Evolutionary conservation across 92 coral and sea anemone species (phyloP).

Genomic region (Siderastrea radians): DNA sequence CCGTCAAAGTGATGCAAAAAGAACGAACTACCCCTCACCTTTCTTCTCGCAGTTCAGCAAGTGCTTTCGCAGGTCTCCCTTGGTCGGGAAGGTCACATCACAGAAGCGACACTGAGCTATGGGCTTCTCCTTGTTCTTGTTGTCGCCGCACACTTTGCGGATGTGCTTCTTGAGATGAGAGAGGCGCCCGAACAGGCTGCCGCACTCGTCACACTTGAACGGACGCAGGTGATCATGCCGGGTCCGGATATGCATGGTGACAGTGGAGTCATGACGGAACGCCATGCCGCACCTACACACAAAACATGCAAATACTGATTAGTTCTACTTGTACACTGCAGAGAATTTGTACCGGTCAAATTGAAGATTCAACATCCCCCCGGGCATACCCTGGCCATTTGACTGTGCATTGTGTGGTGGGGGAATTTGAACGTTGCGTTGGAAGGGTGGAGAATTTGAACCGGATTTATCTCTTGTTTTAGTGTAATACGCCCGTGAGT

Average conservation of each 20-base stretch:
- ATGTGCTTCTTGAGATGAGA: slow-evolving; percentile 98
- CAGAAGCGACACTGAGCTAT: slow-evolving; percentile 99
- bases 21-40: slow-evolving; percentile 26
- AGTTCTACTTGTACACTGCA: neutral
- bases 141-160: slow-evolving; percentile 98
- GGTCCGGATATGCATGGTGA: slow-evolving; percentile 98
- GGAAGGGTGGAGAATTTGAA: no score
- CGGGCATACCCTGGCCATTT: no score
- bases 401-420: no score
- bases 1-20: no score
- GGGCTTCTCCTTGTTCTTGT: slow-evolving; percentile 93
- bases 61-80: slow-evolving; percentile 97
- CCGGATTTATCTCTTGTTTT: no score
- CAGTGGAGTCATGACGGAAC: slow-evolving; percentile 99
- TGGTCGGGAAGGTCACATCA: slow-evolving; percentile 95
- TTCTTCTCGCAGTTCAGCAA: slow-evolving; percentile 92
- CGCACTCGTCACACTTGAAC: slow-evolving; percentile 98
- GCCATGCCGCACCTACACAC: slow-evolving; percentile 88
- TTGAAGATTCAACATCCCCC: no score
- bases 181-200: slow-evolving; percentile 95
- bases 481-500: neutral
- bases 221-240: slow-evolving; percentile 99
- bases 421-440: no score
- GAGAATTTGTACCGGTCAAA: no score
- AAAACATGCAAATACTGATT: neutral